Evolutionary conservation across 1,140 invertebrate genomes (phyloP).

Genomic region (Aleiodes sp.): DNA sequence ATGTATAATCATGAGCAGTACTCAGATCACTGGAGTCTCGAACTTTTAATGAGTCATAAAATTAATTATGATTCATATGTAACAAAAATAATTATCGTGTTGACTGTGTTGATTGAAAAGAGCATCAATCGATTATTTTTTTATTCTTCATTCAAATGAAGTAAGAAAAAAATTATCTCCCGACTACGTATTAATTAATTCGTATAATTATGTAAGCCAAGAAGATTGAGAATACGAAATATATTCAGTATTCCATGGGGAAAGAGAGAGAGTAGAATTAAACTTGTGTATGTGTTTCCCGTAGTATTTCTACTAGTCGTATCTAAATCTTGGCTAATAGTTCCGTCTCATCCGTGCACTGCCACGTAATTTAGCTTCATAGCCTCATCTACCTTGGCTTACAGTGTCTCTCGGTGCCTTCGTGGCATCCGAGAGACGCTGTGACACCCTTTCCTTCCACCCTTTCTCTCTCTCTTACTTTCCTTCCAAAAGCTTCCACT

Average conservation of each 20-base stretch:
- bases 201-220: no score
- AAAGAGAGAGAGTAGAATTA: neutral
- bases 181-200: no score
- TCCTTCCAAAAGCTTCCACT: neutral
- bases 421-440: no score
- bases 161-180: no score
- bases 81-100: no score
- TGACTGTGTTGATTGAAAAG: no score
- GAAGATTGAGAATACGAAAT: neutral
- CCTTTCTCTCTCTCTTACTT: neutral
- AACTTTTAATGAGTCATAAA: no score
- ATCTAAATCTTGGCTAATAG: constrained; percentile 55
- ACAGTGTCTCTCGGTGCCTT: neutral
- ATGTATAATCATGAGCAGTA: no score
- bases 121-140: no score
- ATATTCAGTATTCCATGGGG: neutral
- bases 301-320: constrained; percentile 11
- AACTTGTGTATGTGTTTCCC: neutral
- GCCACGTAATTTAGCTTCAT: constrained; percentile 54
- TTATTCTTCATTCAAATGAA: no score
- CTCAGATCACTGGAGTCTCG: no score
- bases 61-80: no score
- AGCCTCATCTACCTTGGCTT: constrained; percentile 41
- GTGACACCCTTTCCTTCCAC: neutral
- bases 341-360: constrained; percentile 42